Evolutionary conservation across 2,888 invertebrate genomes (phyloP).

Genomic region (Rapana venosa): DNA sequence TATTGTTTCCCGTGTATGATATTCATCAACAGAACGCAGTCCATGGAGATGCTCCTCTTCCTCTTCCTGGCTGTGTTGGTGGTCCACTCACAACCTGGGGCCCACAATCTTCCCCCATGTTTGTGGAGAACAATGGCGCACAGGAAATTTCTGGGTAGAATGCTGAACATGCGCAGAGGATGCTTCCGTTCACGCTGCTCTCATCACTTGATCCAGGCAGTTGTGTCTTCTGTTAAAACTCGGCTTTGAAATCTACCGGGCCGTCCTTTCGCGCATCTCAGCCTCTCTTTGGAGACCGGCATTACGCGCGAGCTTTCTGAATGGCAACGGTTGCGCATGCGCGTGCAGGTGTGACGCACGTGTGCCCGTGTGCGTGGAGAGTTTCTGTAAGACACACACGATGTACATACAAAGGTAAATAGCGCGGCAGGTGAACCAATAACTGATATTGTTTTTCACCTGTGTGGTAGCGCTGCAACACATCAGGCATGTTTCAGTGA

Average conservation of each 20-base stretch:
- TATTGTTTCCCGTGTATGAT: background rate
- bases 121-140: slow-evolving; percentile 6
- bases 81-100: background rate
- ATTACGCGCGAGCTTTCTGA: slow-evolving; percentile 29
- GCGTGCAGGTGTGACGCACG: slow-evolving; percentile 22
- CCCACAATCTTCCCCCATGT: background rate
- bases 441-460: slow-evolving; percentile 15
- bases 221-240: background rate
- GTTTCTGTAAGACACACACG: background rate
- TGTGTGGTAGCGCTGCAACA: background rate
- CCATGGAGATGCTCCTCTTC: background rate
- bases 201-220: background rate
- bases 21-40: background rate
- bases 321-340: slow-evolving; percentile 24
- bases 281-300: slow-evolving; percentile 34
- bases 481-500: background rate
- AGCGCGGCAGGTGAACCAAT: slow-evolving; percentile 7
- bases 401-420: background rate
- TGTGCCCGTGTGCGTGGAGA: slow-evolving; percentile 4
- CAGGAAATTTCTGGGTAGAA: background rate
- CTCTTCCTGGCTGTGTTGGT: background rate
- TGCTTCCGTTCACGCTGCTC: background rate
- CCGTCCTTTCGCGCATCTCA: slow-evolving; percentile 1
- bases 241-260: slow-evolving; percentile 32
- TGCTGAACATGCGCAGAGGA: slow-evolving; percentile 16